phyloP scores from a whole-genome alignment of 2,113 vertebrate species.

The Chunga burmeisteri region DNA sequence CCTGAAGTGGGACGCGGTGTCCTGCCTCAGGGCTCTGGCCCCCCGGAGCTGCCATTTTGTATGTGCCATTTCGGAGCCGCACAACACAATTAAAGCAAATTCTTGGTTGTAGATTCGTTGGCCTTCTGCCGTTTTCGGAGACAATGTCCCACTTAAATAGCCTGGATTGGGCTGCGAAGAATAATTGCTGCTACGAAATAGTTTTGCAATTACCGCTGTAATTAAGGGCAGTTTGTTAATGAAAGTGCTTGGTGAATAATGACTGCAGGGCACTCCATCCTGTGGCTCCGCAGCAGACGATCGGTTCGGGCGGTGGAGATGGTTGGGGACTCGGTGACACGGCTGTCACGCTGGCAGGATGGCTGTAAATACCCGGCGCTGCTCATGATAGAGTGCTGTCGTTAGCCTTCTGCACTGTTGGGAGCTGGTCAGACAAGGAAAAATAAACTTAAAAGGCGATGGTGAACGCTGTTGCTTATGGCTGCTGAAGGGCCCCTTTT shows the following conservation, averaged over 20 bases:
- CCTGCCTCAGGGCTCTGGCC: rapidly evolving
- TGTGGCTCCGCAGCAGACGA: conserved; percentile 33
- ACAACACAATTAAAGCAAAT: neutral
- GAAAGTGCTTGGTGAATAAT: conserved; percentile 73
- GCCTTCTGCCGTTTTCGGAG: conserved; percentile 45
- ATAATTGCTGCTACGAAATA: conserved; percentile 78
- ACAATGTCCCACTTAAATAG: conserved; percentile 67
- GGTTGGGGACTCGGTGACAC: conserved; percentile 65
- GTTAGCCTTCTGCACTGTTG: conserved; percentile 70
- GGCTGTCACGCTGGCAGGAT: conserved; percentile 68
- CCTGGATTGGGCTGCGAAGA: conserved; percentile 72
- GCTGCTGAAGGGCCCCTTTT: conserved; percentile 1
- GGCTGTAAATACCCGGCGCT: conserved; percentile 46
- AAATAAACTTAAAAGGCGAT: conserved; percentile 64
- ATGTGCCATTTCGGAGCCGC: neutral
- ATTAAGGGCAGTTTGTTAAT: conserved; percentile 86
- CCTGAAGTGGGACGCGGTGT: neutral
- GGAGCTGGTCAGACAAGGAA: conserved; percentile 66
- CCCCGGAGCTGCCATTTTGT: neutral
- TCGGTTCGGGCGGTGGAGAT: conserved; percentile 36
- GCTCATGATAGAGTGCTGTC: conserved; percentile 70
- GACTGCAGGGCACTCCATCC: conserved; percentile 71
- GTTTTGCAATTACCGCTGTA: conserved; percentile 79
- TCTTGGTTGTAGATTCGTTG: conserved; percentile 53
- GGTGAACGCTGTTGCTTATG: neutral